Percentiles rank a stretch among this genome's conserved stretches.
These are phyloP conservation scores for Salminus brasiliensis DNA, from an alignment of 2,113 vertebrate species.

Conservation along the genomic window DNA sequence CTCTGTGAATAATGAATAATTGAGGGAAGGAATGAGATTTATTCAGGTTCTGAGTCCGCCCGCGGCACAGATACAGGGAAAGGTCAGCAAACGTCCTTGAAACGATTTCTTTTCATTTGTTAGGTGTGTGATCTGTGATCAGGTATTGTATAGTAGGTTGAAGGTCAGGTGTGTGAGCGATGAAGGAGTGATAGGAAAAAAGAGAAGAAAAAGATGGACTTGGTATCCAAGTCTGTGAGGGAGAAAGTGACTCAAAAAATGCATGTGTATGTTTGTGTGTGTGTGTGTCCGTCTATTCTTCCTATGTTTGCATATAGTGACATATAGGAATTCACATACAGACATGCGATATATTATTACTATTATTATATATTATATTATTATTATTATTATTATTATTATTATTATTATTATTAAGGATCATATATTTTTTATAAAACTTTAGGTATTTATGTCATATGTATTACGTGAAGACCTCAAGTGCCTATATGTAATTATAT, in stretches of 20 bases:
- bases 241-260: not conserved
- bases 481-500: too few relatives aligned
- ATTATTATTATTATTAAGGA: too few relatives aligned
- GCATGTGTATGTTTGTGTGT: not conserved
- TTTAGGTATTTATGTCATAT: too few relatives aligned
- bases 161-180: conserved; percentile 7
- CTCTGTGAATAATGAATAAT: conserved; percentile 49
- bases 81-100: conserved; percentile 47
- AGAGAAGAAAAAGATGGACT: not conserved
- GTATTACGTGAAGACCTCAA: too few relatives aligned
- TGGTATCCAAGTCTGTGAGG: not conserved
- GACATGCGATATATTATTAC: too few relatives aligned
- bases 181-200: not conserved
- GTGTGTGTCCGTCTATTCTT: not conserved
- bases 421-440: too few relatives aligned
- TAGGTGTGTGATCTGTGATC: conserved; percentile 25
- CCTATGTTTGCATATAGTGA: too few relatives aligned
- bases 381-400: too few relatives aligned
- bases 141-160: not conserved
- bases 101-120: conserved; percentile 17
- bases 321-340: too few relatives aligned
- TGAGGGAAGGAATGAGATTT: conserved; percentile 39
- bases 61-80: not conserved
- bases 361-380: too few relatives aligned
- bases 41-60: conserved; percentile 15